Evolutionary conservation across 2,888 invertebrate genomes (phyloP).

Genomic region (Lasius fuliginosus): DNA sequence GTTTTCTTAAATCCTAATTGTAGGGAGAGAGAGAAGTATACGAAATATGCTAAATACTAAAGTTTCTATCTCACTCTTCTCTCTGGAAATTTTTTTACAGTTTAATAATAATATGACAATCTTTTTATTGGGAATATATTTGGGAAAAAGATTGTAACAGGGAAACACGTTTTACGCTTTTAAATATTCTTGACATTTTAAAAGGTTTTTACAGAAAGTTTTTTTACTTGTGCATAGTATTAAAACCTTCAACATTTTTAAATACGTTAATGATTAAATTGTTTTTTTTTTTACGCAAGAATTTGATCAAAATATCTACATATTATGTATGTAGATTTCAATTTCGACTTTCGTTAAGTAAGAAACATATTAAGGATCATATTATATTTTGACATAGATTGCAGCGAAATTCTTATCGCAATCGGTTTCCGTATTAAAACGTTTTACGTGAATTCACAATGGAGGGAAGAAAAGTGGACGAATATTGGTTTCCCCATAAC

Average conservation of each 20-base stretch:
- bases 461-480: constrained; percentile 31
- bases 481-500: constrained; percentile 51
- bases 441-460: constrained; percentile 17
- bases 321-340: not conserved
- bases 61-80: constrained; percentile 7
- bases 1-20: not conserved
- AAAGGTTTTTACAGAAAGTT: not conserved
- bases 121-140: not conserved
- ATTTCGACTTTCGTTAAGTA: not conserved
- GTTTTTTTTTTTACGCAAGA: not conserved
- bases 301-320: not conserved
- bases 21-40: not conserved
- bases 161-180: not conserved
- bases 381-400: constrained; percentile 11
- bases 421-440: constrained; percentile 36
- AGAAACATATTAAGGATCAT: not conserved
- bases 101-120: not conserved
- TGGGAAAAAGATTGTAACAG: not conserved
- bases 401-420: constrained; percentile 9
- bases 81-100: not conserved
- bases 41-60: not conserved
- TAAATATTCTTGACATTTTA: not conserved
- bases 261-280: not conserved
- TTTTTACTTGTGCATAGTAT: not conserved
- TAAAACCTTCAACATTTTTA: not conserved